phyloP scores from a whole-genome alignment of 2,797 vertebrate genomes.

The Miopithecus talapoin region DNA sequence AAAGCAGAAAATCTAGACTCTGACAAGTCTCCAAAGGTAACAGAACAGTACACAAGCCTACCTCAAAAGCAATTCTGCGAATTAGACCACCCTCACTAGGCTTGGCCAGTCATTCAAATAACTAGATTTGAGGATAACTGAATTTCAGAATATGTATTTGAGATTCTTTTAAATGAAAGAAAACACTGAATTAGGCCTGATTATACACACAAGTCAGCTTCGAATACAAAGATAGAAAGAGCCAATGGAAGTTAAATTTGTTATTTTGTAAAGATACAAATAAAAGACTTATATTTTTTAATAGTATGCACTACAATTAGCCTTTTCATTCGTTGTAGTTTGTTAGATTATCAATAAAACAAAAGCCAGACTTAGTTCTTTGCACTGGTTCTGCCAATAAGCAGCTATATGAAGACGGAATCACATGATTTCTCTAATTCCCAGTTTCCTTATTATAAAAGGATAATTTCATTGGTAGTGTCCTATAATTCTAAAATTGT shows the following conservation, averaged over 20 bases:
- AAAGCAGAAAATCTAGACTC: conserved; percentile 42
- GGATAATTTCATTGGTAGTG: neutral
- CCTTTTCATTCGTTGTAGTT: neutral
- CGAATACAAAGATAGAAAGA: neutral
- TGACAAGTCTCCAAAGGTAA: neutral
- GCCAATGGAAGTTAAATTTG: neutral
- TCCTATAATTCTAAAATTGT: neutral
- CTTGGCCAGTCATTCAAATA: neutral
- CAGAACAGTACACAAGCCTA: neutral
- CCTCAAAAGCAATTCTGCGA: neutral
- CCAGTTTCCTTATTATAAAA: neutral
- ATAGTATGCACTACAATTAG: neutral
- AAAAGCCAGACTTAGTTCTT: neutral
- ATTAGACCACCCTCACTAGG: neutral
- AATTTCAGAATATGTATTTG: neutral
- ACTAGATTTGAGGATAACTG: neutral
- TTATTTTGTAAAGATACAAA: neutral
- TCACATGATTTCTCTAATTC: neutral
- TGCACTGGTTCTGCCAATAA: neutral
- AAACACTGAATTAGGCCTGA: neutral
- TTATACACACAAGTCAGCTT: neutral
- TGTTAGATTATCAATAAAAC: neutral
- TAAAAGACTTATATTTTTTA: neutral
- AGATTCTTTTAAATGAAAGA: neutral
- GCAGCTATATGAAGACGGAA: neutral